Evolutionary conservation across 2,888 invertebrate genomes (phyloP), one percentile per base, ranked within the genome.

Genomic region (Azorinus chamasolen): DNA sequence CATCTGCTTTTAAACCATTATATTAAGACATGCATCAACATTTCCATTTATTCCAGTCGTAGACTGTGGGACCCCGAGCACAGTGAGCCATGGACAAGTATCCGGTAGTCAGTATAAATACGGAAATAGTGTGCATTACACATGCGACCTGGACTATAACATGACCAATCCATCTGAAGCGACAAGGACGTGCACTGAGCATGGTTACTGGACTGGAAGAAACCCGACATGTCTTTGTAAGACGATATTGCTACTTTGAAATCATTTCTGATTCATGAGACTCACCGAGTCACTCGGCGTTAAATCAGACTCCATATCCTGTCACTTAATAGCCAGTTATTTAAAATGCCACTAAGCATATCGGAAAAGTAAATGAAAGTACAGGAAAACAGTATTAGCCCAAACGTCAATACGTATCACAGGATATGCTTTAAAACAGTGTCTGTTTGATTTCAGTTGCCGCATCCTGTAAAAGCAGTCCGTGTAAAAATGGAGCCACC

Each of bases 171-270:
- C 43, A 1, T 22, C 43, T 10, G 8, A 27, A 8, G 25, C 71
- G 5, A 32, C 32, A 3, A 18, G 64, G 6, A 71, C 53, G 22
- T 71, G 71, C 45, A 37, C 71, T 5, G 50, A 57, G 2, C 6
- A 58, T 51, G 64, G 71, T 1, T 50, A 43, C 14, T 71, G 71
- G 71, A 43, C 63, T 4, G 71, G 63, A 24, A 5, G 27, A 4
- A n/a, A 12, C 18, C 71, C 71, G 1, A 8, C 4, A n/a, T 71
- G 71, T 25, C 18, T 58, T 18, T 63, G 71, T 71, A 71, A 62
- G 55, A 18, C n/a, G n/a, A n/a, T n/a, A n/a, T n/a, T n/a, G n/a
- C n/a, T n/a, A n/a, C n/a, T n/a, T n/a, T n/a, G n/a, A n/a, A n/a
- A n/a, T n/a, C n/a, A n/a, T n/a, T n/a, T n/a, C n/a, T n/a, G n/a